Base-by-base conservation (phyloP, 2,113 vertebrate genomes). In the Xenopus borealis region DNA sequence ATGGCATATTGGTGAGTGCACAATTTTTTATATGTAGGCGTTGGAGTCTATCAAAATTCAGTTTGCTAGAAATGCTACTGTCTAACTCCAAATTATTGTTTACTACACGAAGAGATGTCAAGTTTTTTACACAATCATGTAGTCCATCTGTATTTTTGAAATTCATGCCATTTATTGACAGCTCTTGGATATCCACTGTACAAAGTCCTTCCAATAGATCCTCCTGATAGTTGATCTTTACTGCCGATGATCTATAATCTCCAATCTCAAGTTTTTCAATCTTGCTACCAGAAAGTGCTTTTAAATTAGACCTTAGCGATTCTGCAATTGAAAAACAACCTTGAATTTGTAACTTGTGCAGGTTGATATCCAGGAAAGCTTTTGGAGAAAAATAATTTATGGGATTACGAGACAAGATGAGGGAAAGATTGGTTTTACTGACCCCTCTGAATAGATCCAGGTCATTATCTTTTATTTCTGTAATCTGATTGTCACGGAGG, bases 391-490 rank as follows among this genome's bases (percentile, higher is more conserved):
- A 90, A 27, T 80, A 66, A n/a, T 87, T 76, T 69, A 94, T 87
- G 14, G 75, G 46, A 62, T 94, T 93, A 50, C 87, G 23, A 52
- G 88, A 92, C 13, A 94, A 80, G 7, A 90, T 90, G 73, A 93
- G 69, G 0, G 89, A 90, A 27, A 93, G 82, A 64, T 89, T 91
- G 61, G 33, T 17, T 2, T 63, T 69, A 1, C 67, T 70, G 5
- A 6, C 79, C 75, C 72, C 52, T 72, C 19, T 79, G 44, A 94
- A 79, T 30, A 80, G 65, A 17, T 82, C 80, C 0, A 92, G 76
- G 33, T 92, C 89, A 72, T 73, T 70, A 13, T 44, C 67, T 69
- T 68, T 81, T 73, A 92, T 84, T 11, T 57, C 63, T 6, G 84
- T 73, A 52, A 93, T 92, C 4, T 79, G 76, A 63, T 93, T 92